Evolutionary conservation across 2,797 vertebrate species (phyloP).

Genomic region (Antennarius maculatus): DNA sequence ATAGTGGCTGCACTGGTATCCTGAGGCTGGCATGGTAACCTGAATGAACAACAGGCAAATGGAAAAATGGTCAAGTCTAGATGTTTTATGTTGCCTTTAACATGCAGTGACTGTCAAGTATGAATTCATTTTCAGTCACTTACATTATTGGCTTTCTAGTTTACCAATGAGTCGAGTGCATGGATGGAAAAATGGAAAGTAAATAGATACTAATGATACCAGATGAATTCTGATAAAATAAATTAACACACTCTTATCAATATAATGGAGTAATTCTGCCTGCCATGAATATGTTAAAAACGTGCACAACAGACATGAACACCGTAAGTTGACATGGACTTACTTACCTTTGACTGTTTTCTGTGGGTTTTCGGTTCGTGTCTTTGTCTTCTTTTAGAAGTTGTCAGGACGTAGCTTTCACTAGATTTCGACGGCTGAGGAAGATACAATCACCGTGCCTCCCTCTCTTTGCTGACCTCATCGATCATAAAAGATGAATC

Average conservation of each 20-base stretch:
- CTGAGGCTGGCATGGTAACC: slow-evolving; percentile 64
- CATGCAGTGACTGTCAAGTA: too few species aligned
- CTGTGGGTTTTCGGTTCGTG: slow-evolving; percentile 7
- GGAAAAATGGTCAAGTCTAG: too few species aligned
- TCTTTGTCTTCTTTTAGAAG: slow-evolving; percentile 13
- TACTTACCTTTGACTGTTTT: slow-evolving; percentile 56
- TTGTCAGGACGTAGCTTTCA: neutral
- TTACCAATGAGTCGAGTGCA: neutral
- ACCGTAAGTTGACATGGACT: neutral
- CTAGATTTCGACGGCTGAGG: slow-evolving; percentile 3
- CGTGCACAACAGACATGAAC: slow-evolving; percentile 13
- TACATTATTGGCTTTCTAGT: neutral
- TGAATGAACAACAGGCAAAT: slow-evolving; percentile 14
- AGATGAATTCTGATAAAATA: slow-evolving; percentile 9
- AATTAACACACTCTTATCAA: slow-evolving; percentile 42
- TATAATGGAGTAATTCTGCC: slow-evolving; percentile 53
- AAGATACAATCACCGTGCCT: slow-evolving; percentile 7
- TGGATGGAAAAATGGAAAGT: neutral
- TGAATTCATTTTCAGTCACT: too few species aligned
- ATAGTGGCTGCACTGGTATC: slow-evolving; percentile 11
- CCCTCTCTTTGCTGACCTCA: slow-evolving; percentile 1
- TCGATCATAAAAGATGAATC: slow-evolving; percentile 12
- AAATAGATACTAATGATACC: neutral
- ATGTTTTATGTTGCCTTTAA: too few species aligned
- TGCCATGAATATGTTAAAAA: slow-evolving; percentile 48